Evolutionary conservation across 2,888 invertebrate genomes (phyloP).

Genomic region (Zaprionus lineosus): DNA sequence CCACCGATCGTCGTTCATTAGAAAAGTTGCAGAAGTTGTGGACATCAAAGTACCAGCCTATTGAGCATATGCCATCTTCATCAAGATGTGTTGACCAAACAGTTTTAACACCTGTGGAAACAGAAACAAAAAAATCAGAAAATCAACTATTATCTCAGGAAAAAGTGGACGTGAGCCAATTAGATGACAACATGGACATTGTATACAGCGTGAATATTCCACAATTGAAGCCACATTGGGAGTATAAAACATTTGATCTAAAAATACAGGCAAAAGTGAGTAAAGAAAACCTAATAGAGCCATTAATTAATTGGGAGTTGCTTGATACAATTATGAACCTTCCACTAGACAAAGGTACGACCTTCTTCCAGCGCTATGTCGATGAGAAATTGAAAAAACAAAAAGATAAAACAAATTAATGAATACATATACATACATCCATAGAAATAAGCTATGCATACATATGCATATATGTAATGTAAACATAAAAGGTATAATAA

Average conservation of each 20-base stretch:
- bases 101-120: too few species aligned
- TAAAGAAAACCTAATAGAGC: constrained; percentile 21
- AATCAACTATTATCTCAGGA: not conserved
- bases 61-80: constrained; percentile 7
- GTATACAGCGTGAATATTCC: constrained; percentile 16
- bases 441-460: not conserved
- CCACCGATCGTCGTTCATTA: not conserved
- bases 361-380: not conserved
- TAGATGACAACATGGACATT: constrained; percentile 18
- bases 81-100: too few species aligned
- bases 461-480: not conserved
- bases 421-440: too few species aligned
- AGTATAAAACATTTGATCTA: constrained; percentile 17
- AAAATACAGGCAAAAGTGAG: not conserved
- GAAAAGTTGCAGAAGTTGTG: constrained; percentile 7
- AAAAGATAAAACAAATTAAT: too few species aligned
- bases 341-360: constrained; percentile 6
- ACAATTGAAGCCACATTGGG: constrained; percentile 11
- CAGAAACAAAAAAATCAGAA: not conserved
- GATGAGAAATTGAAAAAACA: not conserved
- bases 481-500: not conserved
- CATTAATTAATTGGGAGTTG: constrained; percentile 25
- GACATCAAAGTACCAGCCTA: constrained; percentile 2
- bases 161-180: not conserved
- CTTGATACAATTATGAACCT: constrained; percentile 32